These are phyloP conservation scores for Heliconius aoede DNA, from an alignment of 2,888 invertebrate species.

Conservation along the genomic window DNA sequence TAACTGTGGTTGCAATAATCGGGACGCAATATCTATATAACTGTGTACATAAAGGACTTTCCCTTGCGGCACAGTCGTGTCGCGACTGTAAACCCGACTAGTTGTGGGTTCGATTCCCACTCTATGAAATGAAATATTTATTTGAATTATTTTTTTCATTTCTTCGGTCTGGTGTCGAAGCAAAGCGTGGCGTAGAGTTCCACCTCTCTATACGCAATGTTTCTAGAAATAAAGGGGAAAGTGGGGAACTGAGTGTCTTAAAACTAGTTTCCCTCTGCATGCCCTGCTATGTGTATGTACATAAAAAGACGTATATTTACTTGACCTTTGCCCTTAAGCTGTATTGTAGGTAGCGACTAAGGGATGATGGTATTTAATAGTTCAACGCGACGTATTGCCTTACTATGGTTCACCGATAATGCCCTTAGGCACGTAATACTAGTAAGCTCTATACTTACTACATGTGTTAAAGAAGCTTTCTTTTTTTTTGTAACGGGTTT, in stretches of 20 bases:
- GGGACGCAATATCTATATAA: not conserved
- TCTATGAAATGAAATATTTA: too few relatives aligned
- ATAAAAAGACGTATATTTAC: not conserved
- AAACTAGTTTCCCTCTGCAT: too few relatives aligned
- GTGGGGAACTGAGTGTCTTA: too few relatives aligned
- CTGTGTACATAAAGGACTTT: too few relatives aligned
- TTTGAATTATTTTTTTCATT: too few relatives aligned
- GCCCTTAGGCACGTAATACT: conserved; percentile 6
- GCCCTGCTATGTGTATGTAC: not conserved
- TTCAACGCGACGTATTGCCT: conserved; percentile 5
- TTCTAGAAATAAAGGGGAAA: too few relatives aligned
- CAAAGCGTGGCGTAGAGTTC: too few relatives aligned
- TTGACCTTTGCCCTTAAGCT: conserved; percentile 23
- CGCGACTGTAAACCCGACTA: too few relatives aligned
- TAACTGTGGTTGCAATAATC: not conserved
- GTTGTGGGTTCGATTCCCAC: too few relatives aligned
- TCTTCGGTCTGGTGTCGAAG: too few relatives aligned
- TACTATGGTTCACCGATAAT: conserved; percentile 22
- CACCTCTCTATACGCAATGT: too few relatives aligned
- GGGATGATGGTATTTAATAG: conserved; percentile 10
- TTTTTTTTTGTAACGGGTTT: not conserved
- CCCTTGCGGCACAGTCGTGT: too few relatives aligned
- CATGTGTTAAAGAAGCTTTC: not conserved
- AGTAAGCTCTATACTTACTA: not conserved
- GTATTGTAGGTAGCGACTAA: not conserved